Evolutionary conservation across 2,888 invertebrate species (phyloP), one percentile per base, ranked within the genome.

Genomic region (Brachypterus glaber): DNA sequence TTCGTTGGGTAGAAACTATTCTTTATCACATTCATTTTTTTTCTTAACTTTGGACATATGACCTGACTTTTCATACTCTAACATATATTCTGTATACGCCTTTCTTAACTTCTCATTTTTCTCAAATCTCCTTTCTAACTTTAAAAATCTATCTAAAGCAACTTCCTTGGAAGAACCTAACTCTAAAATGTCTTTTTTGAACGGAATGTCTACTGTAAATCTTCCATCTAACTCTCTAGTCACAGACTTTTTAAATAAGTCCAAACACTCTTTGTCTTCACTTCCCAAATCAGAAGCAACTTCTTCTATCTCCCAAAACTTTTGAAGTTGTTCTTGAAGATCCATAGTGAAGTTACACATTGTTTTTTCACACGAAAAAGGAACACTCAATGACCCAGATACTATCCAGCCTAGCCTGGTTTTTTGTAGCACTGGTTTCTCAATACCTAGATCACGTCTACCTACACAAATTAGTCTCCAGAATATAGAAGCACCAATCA

Each of bases 251-350:
- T 5, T 11, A 27, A 27, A 27, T 11, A 11, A 13, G 8, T 27
- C 27, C 12, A 11, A 9, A 13, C 27, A 27, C 12, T 5, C 8
- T 11, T 27, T 27, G 8, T 27, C 27, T 27, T 27, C 27, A n/a
- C n/a, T n/a, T n/a, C n/a, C n/a, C n/a, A n/a, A n/a, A n/a, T n/a
- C n/a, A n/a, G n/a, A n/a, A n/a, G n/a, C n/a, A n/a, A n/a, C n/a
- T n/a, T n/a, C n/a, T 27, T 27, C 27, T 9, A 27, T 9, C 12
- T 27, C 12, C 27, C 7, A 27, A 11, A 27, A 27, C 5, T 27
- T 27, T 27, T 27, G 27, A 4, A 27, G 12, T 27, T 27, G 27
- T n/a, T n/a, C n/a, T n/a, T n/a, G n/a, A n/a, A n/a, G n/a, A n/a
- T n/a, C n/a, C n/a, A n/a, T n/a, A n/a, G n/a, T n/a, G n/a, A n/a